Evolutionary conservation across 2,888 invertebrate species (phyloP), one percentile per base, ranked within the genome.

Genomic region (Phanerotoma sp.): DNA sequence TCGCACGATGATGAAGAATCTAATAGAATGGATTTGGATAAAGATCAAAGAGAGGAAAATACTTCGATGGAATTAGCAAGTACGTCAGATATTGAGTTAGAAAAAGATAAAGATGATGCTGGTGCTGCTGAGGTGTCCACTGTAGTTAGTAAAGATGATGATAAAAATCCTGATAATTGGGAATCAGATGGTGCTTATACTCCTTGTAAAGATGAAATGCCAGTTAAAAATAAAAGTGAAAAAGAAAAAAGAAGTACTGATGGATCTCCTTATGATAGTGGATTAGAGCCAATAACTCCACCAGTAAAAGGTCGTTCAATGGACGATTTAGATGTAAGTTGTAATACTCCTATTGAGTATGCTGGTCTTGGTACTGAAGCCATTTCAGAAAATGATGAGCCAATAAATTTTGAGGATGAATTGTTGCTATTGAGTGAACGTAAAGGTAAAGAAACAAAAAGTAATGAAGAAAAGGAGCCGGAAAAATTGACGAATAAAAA

Each of bases 321-420:
- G 50, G 76, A 77, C 21, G 73, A 73, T 52, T 57, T 75, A 18
- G 73, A 73, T 45, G 60, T 79, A 71, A 68, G 80, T 77, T 67
- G 80, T 79, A 65, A 79, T 28, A 77, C 77, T 1, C 75, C 76
- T 1, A 66, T 67, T 0, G 78, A 74, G 5, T 73, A 78, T 42
- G 77, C 77, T 2, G 78, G 76, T 3, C 65, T 79, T 0, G 79
- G 78, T 9, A 79, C 79, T 2, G 79, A 79, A 56, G 79, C 78
- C 1, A 79, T 79, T 44, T 79, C 79, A 3, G 79, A 79, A 51
- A 78, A 76, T 0, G 77, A 77, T 21, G 77, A 77, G 33, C 70
- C 75, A 1, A 75, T 76, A 67, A 77, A 73, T 48, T 77, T 76
- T 38, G 77, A 77, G 16, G 77, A 77, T 20, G 80, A 60, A 77